Percentiles rank a stretch among this genome's conserved stretches.
Conservation (phyloP, 2,888 invertebrate species). For the Dendrolimus pini region DNA sequence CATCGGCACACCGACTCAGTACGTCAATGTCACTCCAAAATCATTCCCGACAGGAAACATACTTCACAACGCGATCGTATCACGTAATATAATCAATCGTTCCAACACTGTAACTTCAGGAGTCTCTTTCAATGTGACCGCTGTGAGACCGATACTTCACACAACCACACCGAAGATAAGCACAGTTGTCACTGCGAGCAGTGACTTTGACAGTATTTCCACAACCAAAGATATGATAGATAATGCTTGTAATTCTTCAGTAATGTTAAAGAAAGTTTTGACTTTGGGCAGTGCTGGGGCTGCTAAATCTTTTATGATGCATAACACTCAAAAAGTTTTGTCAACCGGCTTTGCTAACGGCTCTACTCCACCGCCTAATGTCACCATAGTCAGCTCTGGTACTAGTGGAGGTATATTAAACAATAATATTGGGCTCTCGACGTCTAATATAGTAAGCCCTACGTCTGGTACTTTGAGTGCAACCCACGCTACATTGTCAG, state of each 20-base stretch:
- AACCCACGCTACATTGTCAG: slow-evolving; percentile 68
- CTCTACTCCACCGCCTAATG: slow-evolving; percentile 61
- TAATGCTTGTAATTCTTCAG: slow-evolving; percentile 68
- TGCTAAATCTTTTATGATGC: slow-evolving; percentile 70
- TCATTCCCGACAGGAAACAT: slow-evolving; percentile 71
- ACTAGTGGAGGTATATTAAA: slow-evolving; percentile 43
- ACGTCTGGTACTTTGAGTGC: slow-evolving; percentile 63
- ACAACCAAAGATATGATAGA: slow-evolving; percentile 72
- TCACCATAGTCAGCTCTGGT: slow-evolving; percentile 68
- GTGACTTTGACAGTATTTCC: slow-evolving; percentile 60
- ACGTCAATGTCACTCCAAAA: slow-evolving; percentile 66
- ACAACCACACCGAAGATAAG: slow-evolving; percentile 55
- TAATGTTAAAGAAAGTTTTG: slow-evolving; percentile 70
- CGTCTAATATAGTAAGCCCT: slow-evolving; percentile 45
- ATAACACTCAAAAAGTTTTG: slow-evolving; percentile 66
- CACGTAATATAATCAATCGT: slow-evolving; percentile 63
- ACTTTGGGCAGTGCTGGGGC: slow-evolving; percentile 66
- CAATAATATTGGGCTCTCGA: slow-evolving; percentile 33
- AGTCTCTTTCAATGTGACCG: slow-evolving; percentile 55
- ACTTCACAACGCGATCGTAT: slow-evolving; percentile 68
- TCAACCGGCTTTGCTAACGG: slow-evolving; percentile 67
- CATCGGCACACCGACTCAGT: slow-evolving; percentile 55
- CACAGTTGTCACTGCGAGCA: slow-evolving; percentile 42
- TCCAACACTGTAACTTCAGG: slow-evolving; percentile 42
- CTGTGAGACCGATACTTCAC: slow-evolving; percentile 48